These are phyloP conservation scores for Acyrthosiphon pisum DNA, from an alignment of 1,140 invertebrate species.

Conservation along the genomic window DNA sequence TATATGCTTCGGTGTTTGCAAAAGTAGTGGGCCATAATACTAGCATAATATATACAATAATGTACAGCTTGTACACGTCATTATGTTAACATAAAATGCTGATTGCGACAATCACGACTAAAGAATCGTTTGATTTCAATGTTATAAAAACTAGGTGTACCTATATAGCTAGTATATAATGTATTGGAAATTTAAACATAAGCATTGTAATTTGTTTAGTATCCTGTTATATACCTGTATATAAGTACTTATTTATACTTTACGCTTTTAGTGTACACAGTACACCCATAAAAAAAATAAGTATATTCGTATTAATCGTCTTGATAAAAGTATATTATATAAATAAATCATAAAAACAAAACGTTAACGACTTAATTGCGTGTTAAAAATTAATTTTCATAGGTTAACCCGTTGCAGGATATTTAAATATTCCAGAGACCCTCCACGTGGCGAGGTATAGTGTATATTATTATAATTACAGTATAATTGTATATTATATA, in stretches of 20 bases:
- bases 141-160: too few relatives aligned
- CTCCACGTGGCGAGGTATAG: not conserved
- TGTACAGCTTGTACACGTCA: too few relatives aligned
- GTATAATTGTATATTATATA: not conserved
- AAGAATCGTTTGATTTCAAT: too few relatives aligned
- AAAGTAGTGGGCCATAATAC: too few relatives aligned
- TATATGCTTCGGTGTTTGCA: not conserved
- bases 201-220: not conserved
- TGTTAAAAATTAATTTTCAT: slow-evolving; percentile 22
- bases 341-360: slow-evolving; percentile 17
- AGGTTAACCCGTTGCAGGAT: not conserved
- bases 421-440: not conserved
- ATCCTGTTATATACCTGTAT: not conserved
- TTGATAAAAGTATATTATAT: not conserved
- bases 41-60: too few relatives aligned
- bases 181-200: not conserved
- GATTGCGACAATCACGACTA: too few relatives aligned
- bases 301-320: not conserved
- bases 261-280: not conserved
- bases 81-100: too few relatives aligned
- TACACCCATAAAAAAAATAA: not conserved
- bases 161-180: not conserved
- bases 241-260: not conserved
- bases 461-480: not conserved
- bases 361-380: slow-evolving; percentile 18